Base-by-base conservation (phyloP, 2,888 invertebrate species). In the Biston betularia region DNA sequence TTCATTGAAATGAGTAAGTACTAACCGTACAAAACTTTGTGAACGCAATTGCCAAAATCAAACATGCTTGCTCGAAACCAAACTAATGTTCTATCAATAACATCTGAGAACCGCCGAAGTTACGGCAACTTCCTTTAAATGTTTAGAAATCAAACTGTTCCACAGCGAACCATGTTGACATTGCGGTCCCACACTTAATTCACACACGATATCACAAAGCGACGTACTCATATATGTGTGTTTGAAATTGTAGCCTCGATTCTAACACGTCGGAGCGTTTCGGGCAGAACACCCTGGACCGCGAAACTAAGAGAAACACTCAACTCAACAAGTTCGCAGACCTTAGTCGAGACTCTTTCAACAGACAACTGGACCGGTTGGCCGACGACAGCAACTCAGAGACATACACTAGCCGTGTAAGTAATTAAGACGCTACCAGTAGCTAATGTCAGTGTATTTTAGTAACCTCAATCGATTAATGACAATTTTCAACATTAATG, bases 261-360 rank as follows among this genome's bases (percentile, higher is more conserved):
- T 96, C 96, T 0, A 86, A 45, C 11, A 34, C 57, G 83, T 87
- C 96, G 46, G 95, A 96, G 0, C 96, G 96, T 80, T 90, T 71
- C 88, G 92, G 76, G 42, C 84, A 84, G 87, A 90, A 78, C 82
- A 92, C 95, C 48, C 85, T 95, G 78, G 95, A 95, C 66, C 90
- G 95, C 40, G 95, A 95, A 80, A 95, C 95, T 5, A 94, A 94
- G 75, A 92, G 95, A 68, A 95, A 95, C 86, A 95, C 95, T 35
- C 93, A 94, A 74, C 91, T 94, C 75, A 95, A 95, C 86, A 94
- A 95, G 84, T 94, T 94, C 77, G 87, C 81, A 69, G 93, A 93
- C 72, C 82, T 81, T 64, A 87, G 92, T 40, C 85, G 85, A 54
- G 92, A 93, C 74, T 84, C 90, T 63, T 93, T 93, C 84, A 93